Evolutionary conservation across 2,797 vertebrate genomes (phyloP).

Genomic region (Echeneis naucrates): DNA sequence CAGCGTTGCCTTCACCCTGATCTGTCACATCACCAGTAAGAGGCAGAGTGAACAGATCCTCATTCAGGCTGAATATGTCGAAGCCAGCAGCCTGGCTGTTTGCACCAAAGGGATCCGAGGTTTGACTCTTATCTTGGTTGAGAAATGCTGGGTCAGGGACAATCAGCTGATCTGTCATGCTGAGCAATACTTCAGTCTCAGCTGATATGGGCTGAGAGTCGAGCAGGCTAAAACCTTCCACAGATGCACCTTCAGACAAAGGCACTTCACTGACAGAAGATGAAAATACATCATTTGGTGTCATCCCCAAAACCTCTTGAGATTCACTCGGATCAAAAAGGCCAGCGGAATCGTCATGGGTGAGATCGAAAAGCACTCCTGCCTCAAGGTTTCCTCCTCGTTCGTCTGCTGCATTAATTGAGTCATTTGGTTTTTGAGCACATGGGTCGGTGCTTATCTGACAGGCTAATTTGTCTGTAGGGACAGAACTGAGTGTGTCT

Average conservation of each 20-base stretch:
- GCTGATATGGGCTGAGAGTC: conserved; percentile 14
- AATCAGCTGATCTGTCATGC: conserved; percentile 20
- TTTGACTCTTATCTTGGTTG: conserved; percentile 25
- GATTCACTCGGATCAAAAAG: conserved; percentile 38
- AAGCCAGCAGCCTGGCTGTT: conserved; percentile 46
- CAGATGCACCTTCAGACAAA: conserved; percentile 26
- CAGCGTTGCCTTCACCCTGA: conserved; percentile 31
- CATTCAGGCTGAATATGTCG: conserved; percentile 73
- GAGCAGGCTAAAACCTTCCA: conserved; percentile 34
- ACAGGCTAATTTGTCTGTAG: conserved; percentile 5
- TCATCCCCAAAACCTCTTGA: conserved; percentile 13
- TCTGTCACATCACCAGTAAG: conserved; percentile 21
- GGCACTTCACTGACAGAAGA: conserved; percentile 20
- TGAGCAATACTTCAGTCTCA: conserved; percentile 29
- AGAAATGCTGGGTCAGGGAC: conserved; percentile 12
- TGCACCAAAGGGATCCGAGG: conserved; percentile 24
- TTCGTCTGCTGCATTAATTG: not conserved
- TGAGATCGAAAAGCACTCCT: conserved; percentile 38
- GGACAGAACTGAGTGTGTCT: conserved; percentile 20
- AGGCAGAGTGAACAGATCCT: conserved; percentile 42
- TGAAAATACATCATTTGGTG: conserved; percentile 9
- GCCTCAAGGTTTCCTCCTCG: not conserved
- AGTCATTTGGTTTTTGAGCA: conserved; percentile 20
- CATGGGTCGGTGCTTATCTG: conserved; percentile 27
- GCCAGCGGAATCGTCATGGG: conserved; percentile 23